phyloP scores from a whole-genome alignment of 1,140 invertebrate species.

The Sycobia sp. region DNA sequence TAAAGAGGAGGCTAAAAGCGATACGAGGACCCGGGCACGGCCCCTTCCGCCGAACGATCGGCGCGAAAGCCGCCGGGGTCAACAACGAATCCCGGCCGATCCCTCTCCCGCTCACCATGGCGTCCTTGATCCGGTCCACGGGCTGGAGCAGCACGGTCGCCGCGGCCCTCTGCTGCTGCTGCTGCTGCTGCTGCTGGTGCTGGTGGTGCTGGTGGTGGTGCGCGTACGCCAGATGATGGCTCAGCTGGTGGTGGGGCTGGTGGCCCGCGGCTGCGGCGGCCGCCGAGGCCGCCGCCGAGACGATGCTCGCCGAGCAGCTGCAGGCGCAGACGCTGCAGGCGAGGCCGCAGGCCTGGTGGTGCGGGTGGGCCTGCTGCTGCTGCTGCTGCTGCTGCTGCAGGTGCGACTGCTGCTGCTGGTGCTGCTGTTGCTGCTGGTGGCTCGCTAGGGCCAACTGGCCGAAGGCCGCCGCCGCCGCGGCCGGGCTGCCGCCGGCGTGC shows the following conservation, averaged over 20 bases:
- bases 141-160: constrained; percentile 56
- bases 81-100: too few species aligned
- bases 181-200: neutral
- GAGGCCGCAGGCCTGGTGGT: constrained; percentile 49
- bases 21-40: too few species aligned
- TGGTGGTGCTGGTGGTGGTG: constrained; percentile 19
- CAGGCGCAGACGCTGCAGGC: constrained; percentile 55
- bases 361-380: constrained; percentile 18
- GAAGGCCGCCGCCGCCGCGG: constrained; percentile 41
- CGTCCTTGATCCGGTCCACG: constrained; percentile 59
- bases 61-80: too few species aligned
- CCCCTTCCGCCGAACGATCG: too few species aligned
- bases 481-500: constrained; percentile 46
- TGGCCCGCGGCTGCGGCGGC: constrained; percentile 48
- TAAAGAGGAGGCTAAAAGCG: too few species aligned
- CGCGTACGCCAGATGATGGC: neutral
- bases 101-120: constrained; percentile 53
- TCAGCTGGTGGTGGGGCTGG: constrained; percentile 25
- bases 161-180: constrained; percentile 16
- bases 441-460: constrained; percentile 39
- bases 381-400: constrained; percentile 6
- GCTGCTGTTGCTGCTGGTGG: constrained; percentile 7
- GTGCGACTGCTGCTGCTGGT: constrained; percentile 3
- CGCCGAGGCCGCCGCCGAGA: constrained; percentile 47
- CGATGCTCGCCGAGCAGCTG: constrained; percentile 50